These are phyloP conservation scores for Scaptomyza polygonia DNA, from an alignment of 2,888 invertebrate species.

Conservation along the genomic window DNA sequence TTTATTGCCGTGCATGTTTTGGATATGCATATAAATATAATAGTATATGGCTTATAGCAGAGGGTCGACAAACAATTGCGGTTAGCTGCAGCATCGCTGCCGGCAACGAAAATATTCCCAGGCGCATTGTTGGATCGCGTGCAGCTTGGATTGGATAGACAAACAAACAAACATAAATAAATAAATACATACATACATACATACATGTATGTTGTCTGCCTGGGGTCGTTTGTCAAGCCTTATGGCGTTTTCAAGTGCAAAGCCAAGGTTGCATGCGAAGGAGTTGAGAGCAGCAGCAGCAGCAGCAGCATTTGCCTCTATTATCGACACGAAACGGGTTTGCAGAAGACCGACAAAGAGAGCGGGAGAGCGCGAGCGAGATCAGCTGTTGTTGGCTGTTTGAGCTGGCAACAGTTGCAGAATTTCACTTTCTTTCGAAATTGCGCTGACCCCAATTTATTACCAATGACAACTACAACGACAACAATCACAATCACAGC, in stretches of 20 bases:
- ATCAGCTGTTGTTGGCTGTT: slow-evolving; percentile 53
- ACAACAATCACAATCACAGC: slow-evolving; percentile 23
- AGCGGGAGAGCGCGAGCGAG: slow-evolving; percentile 9
- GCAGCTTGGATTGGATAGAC: slow-evolving; percentile 35
- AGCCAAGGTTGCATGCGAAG: slow-evolving; percentile 70
- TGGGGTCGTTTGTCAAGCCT: slow-evolving; percentile 65
- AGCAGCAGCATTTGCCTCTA: slow-evolving; percentile 46
- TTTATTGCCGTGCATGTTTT: no score
- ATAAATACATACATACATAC: background rate
- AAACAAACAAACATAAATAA: background rate
- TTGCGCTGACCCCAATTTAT: slow-evolving; percentile 77
- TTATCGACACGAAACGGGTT: slow-evolving; percentile 73
- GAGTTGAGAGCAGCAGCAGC: slow-evolving; percentile 19
- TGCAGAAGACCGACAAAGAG: slow-evolving; percentile 9
- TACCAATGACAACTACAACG: slow-evolving; percentile 50
- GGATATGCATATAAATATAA: no score
- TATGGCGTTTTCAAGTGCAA: slow-evolving; percentile 73
- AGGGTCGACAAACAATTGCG: slow-evolving; percentile 67
- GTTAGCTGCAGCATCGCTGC: slow-evolving; percentile 41
- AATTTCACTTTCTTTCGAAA: slow-evolving; percentile 82
- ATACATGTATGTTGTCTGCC: slow-evolving; percentile 10
- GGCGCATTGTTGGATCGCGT: slow-evolving; percentile 71
- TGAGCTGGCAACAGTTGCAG: slow-evolving; percentile 60
- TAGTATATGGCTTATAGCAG: no score
- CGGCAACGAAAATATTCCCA: slow-evolving; percentile 57